Evolutionary conservation across 1,140 invertebrate genomes (phyloP).

Genomic region (Paraescarpia echinospica): DNA sequence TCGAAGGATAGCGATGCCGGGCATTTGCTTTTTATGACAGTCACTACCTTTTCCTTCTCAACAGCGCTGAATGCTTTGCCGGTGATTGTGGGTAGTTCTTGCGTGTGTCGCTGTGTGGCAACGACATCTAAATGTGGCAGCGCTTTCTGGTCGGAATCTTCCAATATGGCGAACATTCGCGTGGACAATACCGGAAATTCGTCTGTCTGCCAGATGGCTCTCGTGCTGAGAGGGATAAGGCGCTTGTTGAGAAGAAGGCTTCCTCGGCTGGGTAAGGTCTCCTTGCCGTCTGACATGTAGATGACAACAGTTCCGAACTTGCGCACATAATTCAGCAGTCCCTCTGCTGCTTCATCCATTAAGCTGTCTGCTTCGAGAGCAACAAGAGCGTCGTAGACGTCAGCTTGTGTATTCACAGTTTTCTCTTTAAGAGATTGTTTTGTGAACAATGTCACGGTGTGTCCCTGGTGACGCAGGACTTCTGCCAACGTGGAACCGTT

Average conservation of each 20-base stretch:
- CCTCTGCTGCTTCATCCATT: not conserved
- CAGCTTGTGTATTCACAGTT: not conserved
- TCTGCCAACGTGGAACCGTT: not conserved
- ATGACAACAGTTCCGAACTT: not conserved
- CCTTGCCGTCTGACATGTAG: not conserved
- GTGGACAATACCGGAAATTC: not conserved
- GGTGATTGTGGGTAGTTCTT: not conserved
- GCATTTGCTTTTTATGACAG: not conserved
- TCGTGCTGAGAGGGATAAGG: not conserved
- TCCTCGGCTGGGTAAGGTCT: not conserved
- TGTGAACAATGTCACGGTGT: not conserved
- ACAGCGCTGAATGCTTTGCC: not conserved
- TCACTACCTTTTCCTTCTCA: not conserved
- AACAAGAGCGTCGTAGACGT: not conserved
- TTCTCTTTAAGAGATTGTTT: not conserved
- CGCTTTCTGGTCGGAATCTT: not conserved
- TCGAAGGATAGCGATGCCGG: not conserved
- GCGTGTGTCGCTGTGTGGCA: not conserved
- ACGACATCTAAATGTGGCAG: not conserved
- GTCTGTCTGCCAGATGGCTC: not conserved
- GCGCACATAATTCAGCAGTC: not conserved
- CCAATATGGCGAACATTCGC: not conserved
- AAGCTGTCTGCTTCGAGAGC: not conserved
- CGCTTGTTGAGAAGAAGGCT: not conserved
- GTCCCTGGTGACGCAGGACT: not conserved